A percentile compares a stretch with the other conserved stretches of the same genome.
Conservation (phyloP, 1,140 invertebrate species). For the Temnothorax curvispinosus region DNA sequence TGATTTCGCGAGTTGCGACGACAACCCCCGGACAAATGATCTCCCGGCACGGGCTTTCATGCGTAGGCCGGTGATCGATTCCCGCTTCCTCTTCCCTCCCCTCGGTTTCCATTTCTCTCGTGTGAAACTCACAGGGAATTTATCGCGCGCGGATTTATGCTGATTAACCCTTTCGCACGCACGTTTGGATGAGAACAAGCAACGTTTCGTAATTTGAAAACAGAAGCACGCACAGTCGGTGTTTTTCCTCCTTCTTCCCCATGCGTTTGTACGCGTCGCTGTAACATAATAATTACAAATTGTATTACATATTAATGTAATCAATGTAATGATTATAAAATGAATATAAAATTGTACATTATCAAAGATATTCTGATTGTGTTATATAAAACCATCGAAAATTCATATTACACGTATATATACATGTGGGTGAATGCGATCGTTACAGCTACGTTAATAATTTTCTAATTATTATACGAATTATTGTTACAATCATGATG, state of each 20-base stretch:
- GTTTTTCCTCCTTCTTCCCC: not conserved
- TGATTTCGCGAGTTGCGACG: conserved; percentile 51
- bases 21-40: conserved; percentile 45
- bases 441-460: conserved; percentile 26
- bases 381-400: not conserved
- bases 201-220: conserved; percentile 14
- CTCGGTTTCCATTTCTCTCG: not conserved
- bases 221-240: not conserved
- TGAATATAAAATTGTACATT: conserved; percentile 10
- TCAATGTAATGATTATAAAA: conserved; percentile 4
- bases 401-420: not conserved
- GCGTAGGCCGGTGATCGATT: conserved; percentile 55
- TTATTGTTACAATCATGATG: conserved; percentile 8
- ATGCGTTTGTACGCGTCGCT: not conserved
- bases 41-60: conserved; percentile 9
- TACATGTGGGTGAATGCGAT: not conserved
- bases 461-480: conserved; percentile 34
- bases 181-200: conserved; percentile 8
- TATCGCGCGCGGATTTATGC: conserved; percentile 50
- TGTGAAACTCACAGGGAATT: conserved; percentile 21
- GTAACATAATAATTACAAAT: not conserved
- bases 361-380: not conserved
- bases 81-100: too few species aligned
- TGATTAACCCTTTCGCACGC: conserved; percentile 37
- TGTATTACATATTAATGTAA: conserved; percentile 26